phyloP scores from a whole-genome alignment of 30 jellyfish, hydroid and myxozoan genomes.

The Rhopilema esculentum region DNA sequence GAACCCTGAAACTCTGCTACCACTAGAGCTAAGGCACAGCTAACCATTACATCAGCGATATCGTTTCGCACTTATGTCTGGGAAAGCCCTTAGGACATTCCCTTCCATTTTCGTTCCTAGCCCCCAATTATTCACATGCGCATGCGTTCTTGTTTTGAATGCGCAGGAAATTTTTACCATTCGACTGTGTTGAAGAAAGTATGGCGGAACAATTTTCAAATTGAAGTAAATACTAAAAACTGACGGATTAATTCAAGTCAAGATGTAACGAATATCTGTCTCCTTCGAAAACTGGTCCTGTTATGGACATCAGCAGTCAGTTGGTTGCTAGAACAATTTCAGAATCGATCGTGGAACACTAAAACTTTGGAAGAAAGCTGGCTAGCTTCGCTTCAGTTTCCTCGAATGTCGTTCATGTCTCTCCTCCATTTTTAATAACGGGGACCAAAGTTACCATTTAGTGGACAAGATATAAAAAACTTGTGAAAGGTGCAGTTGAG shows the following conservation, averaged over 20 bases:
- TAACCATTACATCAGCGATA: neutral
- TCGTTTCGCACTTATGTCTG: neutral
- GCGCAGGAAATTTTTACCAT: conserved; percentile 80
- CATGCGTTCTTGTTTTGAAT: conserved; percentile 64
- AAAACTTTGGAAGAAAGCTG: conserved; percentile 46
- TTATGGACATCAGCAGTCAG: conserved; percentile 70
- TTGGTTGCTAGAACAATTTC: conserved; percentile 21
- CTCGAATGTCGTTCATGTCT: conserved; percentile 67
- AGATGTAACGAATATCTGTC: conserved; percentile 44
- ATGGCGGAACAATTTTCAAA: conserved; percentile 55
- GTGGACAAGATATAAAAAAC: neutral
- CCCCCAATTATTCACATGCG: conserved; percentile 47
- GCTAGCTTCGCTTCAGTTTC: conserved; percentile 40
- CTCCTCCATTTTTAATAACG: conserved; percentile 5
- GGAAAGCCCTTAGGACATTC: neutral
- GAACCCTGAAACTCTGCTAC: too few relatives aligned
- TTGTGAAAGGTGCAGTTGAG: neutral
- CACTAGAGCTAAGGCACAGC: too few relatives aligned
- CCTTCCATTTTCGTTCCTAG: conserved; percentile 1
- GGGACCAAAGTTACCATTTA: conserved; percentile 10
- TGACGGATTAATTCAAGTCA: conserved; percentile 24
- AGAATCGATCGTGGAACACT: conserved; percentile 26
- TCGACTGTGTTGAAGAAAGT: conserved; percentile 78
- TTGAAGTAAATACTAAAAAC: conserved; percentile 9
- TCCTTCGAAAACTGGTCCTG: conserved; percentile 33